Conservation (phyloP, 2,797 vertebrate genomes). For the Limnodromus scolopaceus region DNA sequence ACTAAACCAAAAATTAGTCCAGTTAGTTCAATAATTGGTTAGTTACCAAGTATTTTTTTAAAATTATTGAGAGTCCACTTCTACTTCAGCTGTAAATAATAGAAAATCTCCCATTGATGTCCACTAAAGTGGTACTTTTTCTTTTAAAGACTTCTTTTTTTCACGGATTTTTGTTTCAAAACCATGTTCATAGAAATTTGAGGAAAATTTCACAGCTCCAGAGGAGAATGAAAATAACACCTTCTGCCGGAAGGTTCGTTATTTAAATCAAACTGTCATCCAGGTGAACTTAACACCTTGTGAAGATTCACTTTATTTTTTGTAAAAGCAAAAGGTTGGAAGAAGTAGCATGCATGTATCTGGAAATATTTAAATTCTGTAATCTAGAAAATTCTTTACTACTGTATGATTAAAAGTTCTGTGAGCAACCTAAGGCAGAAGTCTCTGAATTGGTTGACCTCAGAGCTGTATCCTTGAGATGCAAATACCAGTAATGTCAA, state of each 20-base stretch:
- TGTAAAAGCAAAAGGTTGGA: neutral
- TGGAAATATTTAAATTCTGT: neutral
- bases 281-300: neutral
- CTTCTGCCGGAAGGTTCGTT: neutral
- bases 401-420: neutral
- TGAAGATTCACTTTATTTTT: neutral
- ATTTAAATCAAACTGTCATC: neutral
- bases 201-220: neutral
- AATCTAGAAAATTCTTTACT: neutral
- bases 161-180: neutral
- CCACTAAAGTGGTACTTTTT: neutral
- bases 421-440: neutral
- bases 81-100: neutral
- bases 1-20: neutral
- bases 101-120: neutral
- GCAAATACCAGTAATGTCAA: neutral
- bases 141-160: neutral
- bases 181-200: neutral
- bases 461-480: neutral
- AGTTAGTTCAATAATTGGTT: conserved; percentile 4
- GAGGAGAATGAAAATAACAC: neutral
- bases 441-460: neutral
- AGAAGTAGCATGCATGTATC: neutral
- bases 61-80: neutral
- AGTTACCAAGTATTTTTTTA: neutral